Base-by-base conservation (phyloP, 1,140 invertebrate genomes). In the Leptinotarsa texana region DNA sequence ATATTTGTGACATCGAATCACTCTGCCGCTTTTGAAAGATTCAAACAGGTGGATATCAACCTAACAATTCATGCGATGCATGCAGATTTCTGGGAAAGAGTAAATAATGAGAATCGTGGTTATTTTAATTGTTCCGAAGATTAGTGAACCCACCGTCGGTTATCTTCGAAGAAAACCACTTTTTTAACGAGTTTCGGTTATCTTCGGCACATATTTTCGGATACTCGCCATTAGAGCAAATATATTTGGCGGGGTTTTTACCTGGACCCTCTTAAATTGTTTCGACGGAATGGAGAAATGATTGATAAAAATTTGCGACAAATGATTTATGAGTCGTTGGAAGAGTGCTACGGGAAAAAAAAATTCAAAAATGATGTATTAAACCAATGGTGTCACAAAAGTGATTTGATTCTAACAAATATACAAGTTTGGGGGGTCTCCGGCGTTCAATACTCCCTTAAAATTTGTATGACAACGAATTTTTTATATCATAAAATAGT, bases 201-300 rank as follows among this genome's bases (percentile, higher is more conserved):
- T 57, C 51, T 27, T 1, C 27, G 4, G 51, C n/a, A 57, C 51
- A 57, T 57, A 57, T 15, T 57, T 57, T 57, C 17, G 51, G 51
- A 15, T 13, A 57, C 51, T 57, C 51, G 51, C 51, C 51, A 57
- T 57, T 57, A 57, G 51, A 57, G 51, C n/a, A 57, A 57, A 57
- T 57, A 57, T 57, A 57, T 57, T 57, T 57, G 51, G 51, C 51
- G 51, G 51, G 33, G 17, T 57, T 57, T 57, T 57, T 57, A 57
- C 51, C 51, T 57, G 51, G 51, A 57, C 51, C 51, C 51, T 57
- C 51, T 57, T 57, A 57, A 57, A 57, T 57, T 57, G 51, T 57
- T 57, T n/a, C 51, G 51, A 57, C 51, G 51, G 51, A 57, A 57
- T 57, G 51, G 51, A 57, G 51, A 15, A 57, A 57, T 57, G 3